Evolutionary conservation across 2,888 invertebrate species (phyloP), one percentile per base, ranked within the genome.

Genomic region (Apotomis turbidana): DNA sequence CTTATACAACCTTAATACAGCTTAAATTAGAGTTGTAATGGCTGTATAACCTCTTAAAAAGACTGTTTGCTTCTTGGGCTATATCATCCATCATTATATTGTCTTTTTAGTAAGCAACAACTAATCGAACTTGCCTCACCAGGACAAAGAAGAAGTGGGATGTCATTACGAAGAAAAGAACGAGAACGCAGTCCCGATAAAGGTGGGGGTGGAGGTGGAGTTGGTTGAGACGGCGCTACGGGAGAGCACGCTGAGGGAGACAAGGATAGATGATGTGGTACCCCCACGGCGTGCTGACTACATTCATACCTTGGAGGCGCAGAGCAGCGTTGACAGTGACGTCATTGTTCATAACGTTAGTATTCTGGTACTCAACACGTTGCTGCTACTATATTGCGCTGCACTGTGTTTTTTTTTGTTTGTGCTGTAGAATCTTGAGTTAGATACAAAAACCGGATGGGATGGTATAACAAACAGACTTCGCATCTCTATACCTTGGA

Each of bases 301-400:
- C 78, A 89, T 91, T 9, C 93, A 90, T 81, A 90, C 90, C 1
- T 81, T 94, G 69, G 94, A 94, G 77, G 91, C 92, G 51, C 93
- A 94, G 83, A 93, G 93, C 83, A 94, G 93, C 78, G 87, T 93
- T 51, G 95, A 95, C 78, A 94, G 95, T 78, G 94, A 94, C 83
- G 95, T 94, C 81, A 94, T 94, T 82, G 96, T 95, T 77, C 95
- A 96, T 91, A 96, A 96, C 90, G 96, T 96, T 91, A 95, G 94
- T 44, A 4, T 15, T 5, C 4, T 57, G 41, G 5, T 6, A 41
- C 41, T 41, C n/a, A n/a, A n/a, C 27, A 27, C 27, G 27, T 27
- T 27, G 2, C 27, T 27, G 2, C 2, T 27, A 2, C 27, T 15
- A 27, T 27, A 27, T 27, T 27, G 27, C 27, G 27, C 27, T 27